These are phyloP conservation scores for Carcina quercana DNA, from an alignment of 2,888 invertebrate species.

Conservation along the genomic window DNA sequence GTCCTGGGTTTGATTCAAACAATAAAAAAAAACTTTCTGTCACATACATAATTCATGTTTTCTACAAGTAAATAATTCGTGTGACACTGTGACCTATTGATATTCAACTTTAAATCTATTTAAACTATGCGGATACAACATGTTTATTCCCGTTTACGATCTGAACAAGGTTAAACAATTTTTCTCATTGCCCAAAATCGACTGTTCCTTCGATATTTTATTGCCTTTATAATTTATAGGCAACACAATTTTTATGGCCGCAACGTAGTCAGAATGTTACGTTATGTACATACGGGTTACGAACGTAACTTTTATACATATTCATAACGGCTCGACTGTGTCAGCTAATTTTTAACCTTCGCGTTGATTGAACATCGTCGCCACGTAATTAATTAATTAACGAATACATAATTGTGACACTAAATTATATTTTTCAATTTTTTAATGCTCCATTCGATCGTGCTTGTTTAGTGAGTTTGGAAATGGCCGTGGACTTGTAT, in stretches of 20 bases:
- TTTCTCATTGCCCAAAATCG: conserved; percentile 33
- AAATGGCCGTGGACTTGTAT: conserved; percentile 35
- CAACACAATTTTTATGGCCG: conserved; percentile 34
- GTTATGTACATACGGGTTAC: conserved; percentile 28
- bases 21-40: no score
- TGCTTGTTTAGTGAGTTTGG: conserved; percentile 44
- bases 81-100: no score
- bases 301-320: conserved; percentile 39
- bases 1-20: no score
- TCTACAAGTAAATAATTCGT: no score
- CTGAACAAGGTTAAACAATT: conserved; percentile 32
- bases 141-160: conserved; percentile 29
- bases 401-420: conserved; percentile 50
- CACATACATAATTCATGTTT: no score
- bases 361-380: conserved; percentile 56
- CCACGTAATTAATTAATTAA: conserved; percentile 64
- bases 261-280: conserved; percentile 32
- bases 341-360: conserved; percentile 55
- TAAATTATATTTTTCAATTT: conserved; percentile 48
- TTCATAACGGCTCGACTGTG: no score
- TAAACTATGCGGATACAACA: conserved; percentile 21
- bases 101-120: conserved; percentile 17
- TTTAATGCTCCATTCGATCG: conserved; percentile 44
- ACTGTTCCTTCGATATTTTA: conserved; percentile 38
- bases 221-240: conserved; percentile 45